phyloP scores from a whole-genome alignment of 2,113 vertebrate species.

The Suncus etruscus region DNA sequence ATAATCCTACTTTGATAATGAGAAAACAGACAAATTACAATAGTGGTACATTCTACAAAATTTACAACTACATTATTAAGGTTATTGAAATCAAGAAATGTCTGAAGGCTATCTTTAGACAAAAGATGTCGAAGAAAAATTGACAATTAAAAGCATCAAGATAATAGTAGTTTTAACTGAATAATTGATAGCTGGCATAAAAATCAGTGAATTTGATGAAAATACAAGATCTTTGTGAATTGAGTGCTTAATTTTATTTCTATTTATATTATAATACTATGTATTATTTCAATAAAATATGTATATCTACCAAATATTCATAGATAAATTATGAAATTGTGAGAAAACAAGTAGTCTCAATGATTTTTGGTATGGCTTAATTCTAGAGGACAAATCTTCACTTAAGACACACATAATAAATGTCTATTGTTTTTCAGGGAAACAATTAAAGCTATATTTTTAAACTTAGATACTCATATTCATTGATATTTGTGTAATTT shows the following conservation, averaged over 20 bases:
- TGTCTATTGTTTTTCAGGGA: background rate
- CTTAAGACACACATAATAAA: background rate
- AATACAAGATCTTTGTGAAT: background rate
- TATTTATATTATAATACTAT: background rate
- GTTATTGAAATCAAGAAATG: background rate
- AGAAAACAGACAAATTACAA: background rate
- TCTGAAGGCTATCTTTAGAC: too few relatives aligned
- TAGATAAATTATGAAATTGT: background rate
- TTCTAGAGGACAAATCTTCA: background rate
- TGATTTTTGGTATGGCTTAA: background rate
- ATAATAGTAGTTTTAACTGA: background rate
- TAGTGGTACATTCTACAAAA: background rate
- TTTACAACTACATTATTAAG: background rate
- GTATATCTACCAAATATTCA: background rate
- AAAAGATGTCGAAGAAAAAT: too few relatives aligned
- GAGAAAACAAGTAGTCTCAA: background rate
- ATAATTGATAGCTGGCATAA: background rate
- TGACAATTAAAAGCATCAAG: too few relatives aligned
- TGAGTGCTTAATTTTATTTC: background rate
- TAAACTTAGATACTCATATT: background rate
- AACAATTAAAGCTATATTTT: background rate
- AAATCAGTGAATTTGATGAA: background rate
- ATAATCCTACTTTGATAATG: background rate
- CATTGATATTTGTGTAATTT: background rate
- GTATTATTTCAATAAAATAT: background rate